A percentile compares a stretch with the other conserved stretches of the same genome.
Conservation (phyloP, 2,888 invertebrate species). For the Diaprepes abbreviatus region DNA sequence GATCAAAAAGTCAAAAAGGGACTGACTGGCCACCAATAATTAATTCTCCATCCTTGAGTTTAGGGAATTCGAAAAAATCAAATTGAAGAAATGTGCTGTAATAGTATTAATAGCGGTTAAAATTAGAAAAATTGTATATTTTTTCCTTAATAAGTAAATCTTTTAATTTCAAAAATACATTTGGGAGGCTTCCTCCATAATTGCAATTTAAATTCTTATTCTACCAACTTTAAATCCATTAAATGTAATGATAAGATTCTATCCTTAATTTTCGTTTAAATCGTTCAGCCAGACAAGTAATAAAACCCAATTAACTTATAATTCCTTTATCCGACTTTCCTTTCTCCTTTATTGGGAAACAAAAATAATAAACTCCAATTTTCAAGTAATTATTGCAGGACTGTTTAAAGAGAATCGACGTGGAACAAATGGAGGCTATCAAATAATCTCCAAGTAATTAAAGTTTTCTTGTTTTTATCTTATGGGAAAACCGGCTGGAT, state of each 20-base stretch:
- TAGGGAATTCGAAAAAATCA: too few species aligned
- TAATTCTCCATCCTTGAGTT: too few species aligned
- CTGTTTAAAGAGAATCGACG: slow-evolving; percentile 49
- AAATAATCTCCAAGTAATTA: slow-evolving; percentile 48
- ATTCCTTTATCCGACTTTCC: slow-evolving; percentile 50
- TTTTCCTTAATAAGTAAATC: too few species aligned
- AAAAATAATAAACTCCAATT: slow-evolving; percentile 51
- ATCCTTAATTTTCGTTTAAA: slow-evolving; percentile 42
- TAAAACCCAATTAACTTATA: slow-evolving; percentile 50
- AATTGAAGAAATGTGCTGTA: too few species aligned
- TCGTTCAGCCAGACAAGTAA: slow-evolving; percentile 49
- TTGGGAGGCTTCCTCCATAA: background rate
- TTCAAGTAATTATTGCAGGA: slow-evolving; percentile 49
- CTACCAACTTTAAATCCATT: slow-evolving; percentile 32
- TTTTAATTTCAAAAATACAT: background rate
- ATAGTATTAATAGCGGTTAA: too few species aligned
- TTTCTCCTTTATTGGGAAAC: slow-evolving; percentile 49
- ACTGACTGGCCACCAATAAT: too few species aligned
- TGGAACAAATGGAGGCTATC: slow-evolving; percentile 47
- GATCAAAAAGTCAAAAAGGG: too few species aligned
- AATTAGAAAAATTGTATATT: too few species aligned
- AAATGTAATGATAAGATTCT: slow-evolving; percentile 40
- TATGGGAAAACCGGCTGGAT: background rate
- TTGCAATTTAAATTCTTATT: slow-evolving; percentile 8
- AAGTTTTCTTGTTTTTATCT: slow-evolving; percentile 40